phyloP scores from a whole-genome alignment of 35 echinoderm and acorn worm genomes.

The Anneissia japonica region DNA sequence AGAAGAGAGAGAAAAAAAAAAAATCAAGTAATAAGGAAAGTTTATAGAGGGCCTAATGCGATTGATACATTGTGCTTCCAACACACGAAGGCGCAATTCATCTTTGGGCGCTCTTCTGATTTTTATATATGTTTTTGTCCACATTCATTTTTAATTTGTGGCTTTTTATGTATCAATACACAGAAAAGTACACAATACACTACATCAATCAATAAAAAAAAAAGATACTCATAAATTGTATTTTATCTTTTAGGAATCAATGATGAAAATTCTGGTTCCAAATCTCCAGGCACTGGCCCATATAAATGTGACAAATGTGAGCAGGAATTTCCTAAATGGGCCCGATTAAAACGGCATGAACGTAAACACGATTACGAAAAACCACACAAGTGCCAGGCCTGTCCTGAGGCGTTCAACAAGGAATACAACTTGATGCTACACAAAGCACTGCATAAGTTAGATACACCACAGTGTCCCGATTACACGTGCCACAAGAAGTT shows the following conservation, averaged over 20 bases:
- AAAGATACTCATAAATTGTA: too few species aligned
- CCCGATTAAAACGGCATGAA: slow-evolving; percentile 63
- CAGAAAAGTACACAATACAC: too few species aligned
- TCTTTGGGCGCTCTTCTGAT: too few species aligned
- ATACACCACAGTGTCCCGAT: slow-evolving; percentile 66
- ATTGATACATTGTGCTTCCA: too few species aligned
- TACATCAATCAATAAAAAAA: too few species aligned
- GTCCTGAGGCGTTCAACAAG: slow-evolving; percentile 71
- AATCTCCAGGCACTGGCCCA: slow-evolving; percentile 38
- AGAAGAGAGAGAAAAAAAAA: too few species aligned
- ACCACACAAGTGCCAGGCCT: slow-evolving; percentile 68
- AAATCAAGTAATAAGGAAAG: too few species aligned
- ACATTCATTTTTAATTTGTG: too few species aligned
- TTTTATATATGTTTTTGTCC: too few species aligned
- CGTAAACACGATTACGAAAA: slow-evolving; percentile 74
- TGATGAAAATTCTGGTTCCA: not conserved
- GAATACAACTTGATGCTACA: slow-evolving; percentile 91
- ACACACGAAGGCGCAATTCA: too few species aligned
- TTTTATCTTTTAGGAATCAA: not conserved
- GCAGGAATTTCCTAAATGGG: slow-evolving; percentile 49
- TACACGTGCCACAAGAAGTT: slow-evolving; percentile 88
- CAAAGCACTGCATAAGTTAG: slow-evolving; percentile 63
- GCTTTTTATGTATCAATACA: too few species aligned
- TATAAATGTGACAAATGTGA: slow-evolving; percentile 74
- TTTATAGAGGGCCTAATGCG: too few species aligned